These are phyloP conservation scores for Papilio machaon DNA, from an alignment of 1,140 invertebrate species.

Conservation along the genomic window DNA sequence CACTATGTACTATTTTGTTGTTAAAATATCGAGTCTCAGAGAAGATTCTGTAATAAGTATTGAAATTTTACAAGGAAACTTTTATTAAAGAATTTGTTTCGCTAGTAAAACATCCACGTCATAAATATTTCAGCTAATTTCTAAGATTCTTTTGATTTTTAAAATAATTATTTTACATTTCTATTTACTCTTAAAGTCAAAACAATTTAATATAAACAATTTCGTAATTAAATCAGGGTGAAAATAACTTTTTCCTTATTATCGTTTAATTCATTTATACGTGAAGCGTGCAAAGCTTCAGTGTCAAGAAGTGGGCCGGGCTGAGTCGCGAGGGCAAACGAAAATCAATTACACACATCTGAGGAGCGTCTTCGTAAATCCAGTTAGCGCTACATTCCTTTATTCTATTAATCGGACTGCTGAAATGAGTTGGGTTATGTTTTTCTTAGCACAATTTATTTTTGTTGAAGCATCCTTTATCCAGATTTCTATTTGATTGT, in stretches of 20 bases:
- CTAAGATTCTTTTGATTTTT: background rate
- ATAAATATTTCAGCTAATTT: background rate
- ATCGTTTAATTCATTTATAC: constrained; percentile 24
- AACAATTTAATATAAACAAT: background rate
- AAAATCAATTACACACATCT: constrained; percentile 38
- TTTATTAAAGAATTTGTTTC: background rate
- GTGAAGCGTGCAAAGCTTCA: constrained; percentile 21
- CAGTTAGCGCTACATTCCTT: constrained; percentile 11
- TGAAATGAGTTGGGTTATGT: background rate
- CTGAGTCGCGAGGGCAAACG: constrained; percentile 28
- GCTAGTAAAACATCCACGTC: background rate
- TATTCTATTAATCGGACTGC: constrained; percentile 15
- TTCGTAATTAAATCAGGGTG: background rate
- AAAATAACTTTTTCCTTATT: constrained; percentile 5
- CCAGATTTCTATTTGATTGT: background rate
- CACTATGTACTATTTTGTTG: background rate
- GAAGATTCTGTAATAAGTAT: background rate
- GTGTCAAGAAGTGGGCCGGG: constrained; percentile 27
- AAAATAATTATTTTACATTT: background rate
- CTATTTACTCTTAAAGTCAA: background rate
- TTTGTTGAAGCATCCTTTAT: background rate
- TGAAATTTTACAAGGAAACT: background rate
- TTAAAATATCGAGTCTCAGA: background rate
- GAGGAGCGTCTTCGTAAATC: constrained; percentile 3
- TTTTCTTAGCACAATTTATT: background rate